phyloP scores from a whole-genome alignment of 2,888 invertebrate species.

The Tenthredo notha region DNA sequence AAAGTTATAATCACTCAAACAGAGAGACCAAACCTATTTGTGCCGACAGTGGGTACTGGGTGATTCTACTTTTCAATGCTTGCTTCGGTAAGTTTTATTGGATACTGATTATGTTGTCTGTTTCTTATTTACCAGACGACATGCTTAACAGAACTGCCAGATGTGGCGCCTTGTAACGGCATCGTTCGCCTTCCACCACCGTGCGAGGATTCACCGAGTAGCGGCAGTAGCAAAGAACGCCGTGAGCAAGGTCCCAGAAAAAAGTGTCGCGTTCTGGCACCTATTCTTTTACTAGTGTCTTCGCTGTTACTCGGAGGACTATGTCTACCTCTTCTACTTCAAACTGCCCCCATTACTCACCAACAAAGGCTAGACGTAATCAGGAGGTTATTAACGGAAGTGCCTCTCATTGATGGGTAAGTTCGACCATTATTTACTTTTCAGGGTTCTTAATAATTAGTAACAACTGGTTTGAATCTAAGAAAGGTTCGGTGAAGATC shows the following conservation, averaged over 20 bases:
- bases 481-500: not conserved
- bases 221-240: conserved; percentile 76
- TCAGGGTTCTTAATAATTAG: not conserved
- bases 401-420: conserved; percentile 89
- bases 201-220: conserved; percentile 77
- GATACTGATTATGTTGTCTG: conserved; percentile 57
- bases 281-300: conserved; percentile 72
- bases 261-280: conserved; percentile 75
- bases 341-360: conserved; percentile 78
- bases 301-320: conserved; percentile 75
- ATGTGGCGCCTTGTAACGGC: conserved; percentile 77
- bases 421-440: conserved; percentile 65
- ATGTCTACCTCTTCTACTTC: conserved; percentile 77
- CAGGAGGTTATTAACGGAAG: conserved; percentile 84
- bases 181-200: conserved; percentile 74
- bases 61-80: not conserved
- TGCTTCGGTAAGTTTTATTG: conserved; percentile 54
- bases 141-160: conserved; percentile 79
- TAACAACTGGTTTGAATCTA: not conserved
- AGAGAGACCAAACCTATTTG: too few relatives aligned
- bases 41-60: too few relatives aligned
- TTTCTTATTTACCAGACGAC: conserved; percentile 73
- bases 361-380: conserved; percentile 85
- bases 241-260: conserved; percentile 71
- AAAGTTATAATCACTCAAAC: too few relatives aligned